A percentile compares a stretch with the other conserved stretches of the same genome.
Evolutionary conservation across 2,113 vertebrate species (phyloP).

Genomic region (Hystrix brachyura): DNA sequence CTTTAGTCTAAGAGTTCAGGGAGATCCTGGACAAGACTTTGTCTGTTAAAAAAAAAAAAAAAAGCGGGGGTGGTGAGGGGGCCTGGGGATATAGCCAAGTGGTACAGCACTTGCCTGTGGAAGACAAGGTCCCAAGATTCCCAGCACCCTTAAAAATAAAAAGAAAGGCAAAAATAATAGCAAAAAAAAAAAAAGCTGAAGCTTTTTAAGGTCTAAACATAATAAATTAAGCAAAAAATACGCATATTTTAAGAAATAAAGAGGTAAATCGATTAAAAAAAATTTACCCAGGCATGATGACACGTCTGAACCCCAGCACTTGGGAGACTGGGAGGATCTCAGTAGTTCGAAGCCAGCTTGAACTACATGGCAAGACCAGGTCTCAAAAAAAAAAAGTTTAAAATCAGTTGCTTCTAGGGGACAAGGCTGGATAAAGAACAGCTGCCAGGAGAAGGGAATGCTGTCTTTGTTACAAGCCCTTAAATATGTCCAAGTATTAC

Average conservation of each 20-base stretch:
- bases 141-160: background rate
- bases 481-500: background rate
- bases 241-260: constrained; percentile 1
- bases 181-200: background rate
- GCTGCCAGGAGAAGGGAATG: background rate
- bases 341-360: no score
- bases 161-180: background rate
- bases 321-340: no score
- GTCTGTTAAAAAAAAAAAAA: background rate
- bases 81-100: no score
- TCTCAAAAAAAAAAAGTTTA: background rate
- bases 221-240: constrained; percentile 29
- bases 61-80: no score
- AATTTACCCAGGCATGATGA: no score
- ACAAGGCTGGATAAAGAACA: background rate
- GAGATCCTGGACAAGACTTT: background rate
- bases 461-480: background rate
- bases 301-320: no score
- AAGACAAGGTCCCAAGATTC: background rate
- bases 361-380: no score
- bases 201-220: background rate
- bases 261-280: background rate
- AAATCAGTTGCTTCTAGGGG: background rate
- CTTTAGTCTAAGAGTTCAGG: background rate
- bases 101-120: no score